phyloP scores from a whole-genome alignment of 2,888 invertebrate genomes.

The Dryobota labecula region DNA sequence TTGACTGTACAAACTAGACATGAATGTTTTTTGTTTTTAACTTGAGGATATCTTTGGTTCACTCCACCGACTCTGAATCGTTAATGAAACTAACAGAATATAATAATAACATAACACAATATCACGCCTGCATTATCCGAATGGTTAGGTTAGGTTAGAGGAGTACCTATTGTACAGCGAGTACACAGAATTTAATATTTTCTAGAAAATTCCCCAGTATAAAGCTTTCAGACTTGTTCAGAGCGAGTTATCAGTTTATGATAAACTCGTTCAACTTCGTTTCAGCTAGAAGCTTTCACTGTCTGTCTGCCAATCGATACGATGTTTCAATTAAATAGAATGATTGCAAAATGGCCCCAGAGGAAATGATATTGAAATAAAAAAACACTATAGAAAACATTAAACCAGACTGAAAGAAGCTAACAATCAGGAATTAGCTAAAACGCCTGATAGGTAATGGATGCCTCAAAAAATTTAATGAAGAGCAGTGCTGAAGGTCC shows the following conservation, averaged over 20 bases:
- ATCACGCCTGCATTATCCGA: no score
- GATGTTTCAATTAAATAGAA: neutral
- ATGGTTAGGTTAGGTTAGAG: no score
- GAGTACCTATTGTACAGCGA: no score
- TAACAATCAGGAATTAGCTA: neutral
- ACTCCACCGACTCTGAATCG: neutral
- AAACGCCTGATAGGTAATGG: neutral
- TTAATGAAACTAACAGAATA: neutral
- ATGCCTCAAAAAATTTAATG: neutral
- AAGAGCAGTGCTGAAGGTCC: neutral
- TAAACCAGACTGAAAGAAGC: neutral
- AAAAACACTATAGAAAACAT: no score
- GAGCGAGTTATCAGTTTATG: conserved; percentile 24
- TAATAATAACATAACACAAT: no score
- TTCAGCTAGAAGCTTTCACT: conserved; percentile 22
- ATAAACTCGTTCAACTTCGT: conserved; percentile 10
- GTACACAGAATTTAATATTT: no score
- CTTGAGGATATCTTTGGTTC: neutral
- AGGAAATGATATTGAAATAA: neutral
- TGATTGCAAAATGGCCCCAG: neutral
- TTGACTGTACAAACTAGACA: neutral
- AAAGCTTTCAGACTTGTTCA: conserved; percentile 12
- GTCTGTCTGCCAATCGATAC: conserved; percentile 8
- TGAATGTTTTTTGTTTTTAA: neutral
- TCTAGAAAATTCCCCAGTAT: neutral